phyloP scores from a whole-genome alignment of 2,797 vertebrate species.

The Phrynocephalus vlangalii region DNA sequence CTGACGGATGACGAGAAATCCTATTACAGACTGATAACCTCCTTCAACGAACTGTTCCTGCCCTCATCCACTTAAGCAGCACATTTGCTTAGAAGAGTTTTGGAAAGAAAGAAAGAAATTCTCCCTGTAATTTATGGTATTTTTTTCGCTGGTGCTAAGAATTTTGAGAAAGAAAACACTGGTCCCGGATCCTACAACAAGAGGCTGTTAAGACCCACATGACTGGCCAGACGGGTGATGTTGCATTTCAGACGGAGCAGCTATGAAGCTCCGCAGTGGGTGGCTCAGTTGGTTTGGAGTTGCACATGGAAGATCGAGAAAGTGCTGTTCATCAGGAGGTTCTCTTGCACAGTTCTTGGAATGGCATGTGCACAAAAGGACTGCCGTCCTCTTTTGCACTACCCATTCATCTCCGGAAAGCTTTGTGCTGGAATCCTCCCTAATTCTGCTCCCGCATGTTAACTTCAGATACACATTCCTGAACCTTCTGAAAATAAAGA shows the following conservation, averaged over 20 bases:
- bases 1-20: slow-evolving; percentile 91
- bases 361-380: background rate
- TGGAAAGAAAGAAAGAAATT: slow-evolving; percentile 13
- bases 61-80: slow-evolving; percentile 72
- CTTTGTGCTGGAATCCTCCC: background rate
- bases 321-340: background rate
- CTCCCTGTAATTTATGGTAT: slow-evolving; percentile 55
- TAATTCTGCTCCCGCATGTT: background rate
- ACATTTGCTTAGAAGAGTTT: background rate
- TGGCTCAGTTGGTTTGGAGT: background rate
- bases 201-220: slow-evolving; percentile 39
- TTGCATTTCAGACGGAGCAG: slow-evolving; percentile 14
- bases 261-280: background rate
- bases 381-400: background rate
- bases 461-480: background rate
- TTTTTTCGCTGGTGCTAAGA: slow-evolving; percentile 58
- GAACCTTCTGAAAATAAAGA: slow-evolving; percentile 12
- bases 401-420: background rate
- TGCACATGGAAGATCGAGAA: background rate
- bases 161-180: slow-evolving; percentile 42
- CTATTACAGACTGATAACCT: slow-evolving; percentile 87
- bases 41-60: slow-evolving; percentile 88
- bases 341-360: background rate
- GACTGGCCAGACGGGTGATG: slow-evolving; percentile 25
- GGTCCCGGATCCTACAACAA: slow-evolving; percentile 29